A percentile compares a stretch with the other conserved stretches of the same genome.
Conservation (phyloP, 2,888 invertebrate species). For the Eristalis tenax region DNA sequence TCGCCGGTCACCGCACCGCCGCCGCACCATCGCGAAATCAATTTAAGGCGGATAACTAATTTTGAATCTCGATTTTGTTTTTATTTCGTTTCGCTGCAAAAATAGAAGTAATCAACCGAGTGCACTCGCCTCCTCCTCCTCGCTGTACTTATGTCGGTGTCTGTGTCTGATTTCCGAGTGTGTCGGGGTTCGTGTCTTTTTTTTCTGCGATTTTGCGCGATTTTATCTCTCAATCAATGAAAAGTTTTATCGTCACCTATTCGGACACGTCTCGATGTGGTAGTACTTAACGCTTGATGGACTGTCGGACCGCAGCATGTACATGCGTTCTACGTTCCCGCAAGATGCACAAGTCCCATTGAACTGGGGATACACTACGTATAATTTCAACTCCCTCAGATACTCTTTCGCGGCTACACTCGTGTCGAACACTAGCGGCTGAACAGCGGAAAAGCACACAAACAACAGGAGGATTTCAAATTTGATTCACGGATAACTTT, state of each 20-base stretch:
- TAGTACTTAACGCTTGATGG: conserved; percentile 22
- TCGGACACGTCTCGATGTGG: neutral
- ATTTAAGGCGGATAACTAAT: conserved; percentile 20
- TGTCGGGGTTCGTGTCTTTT: too few relatives aligned
- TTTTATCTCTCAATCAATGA: conserved; percentile 22
- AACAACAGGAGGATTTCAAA: neutral
- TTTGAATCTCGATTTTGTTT: neutral
- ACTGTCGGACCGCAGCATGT: neutral
- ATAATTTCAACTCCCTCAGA: conserved; percentile 10
- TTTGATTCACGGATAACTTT: neutral
- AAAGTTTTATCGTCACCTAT: conserved; percentile 30
- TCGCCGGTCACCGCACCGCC: neutral
- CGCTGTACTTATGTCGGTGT: neutral
- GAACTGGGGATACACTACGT: conserved; percentile 18
- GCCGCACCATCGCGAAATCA: conserved; percentile 7
- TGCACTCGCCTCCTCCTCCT: neutral
- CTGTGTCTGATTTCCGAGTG: neutral
- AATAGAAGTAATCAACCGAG: neutral
- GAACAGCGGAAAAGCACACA: neutral
- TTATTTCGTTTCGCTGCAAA: neutral
- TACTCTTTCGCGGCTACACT: conserved; percentile 16
- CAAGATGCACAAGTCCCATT: neutral
- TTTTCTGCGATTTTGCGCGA: neutral
- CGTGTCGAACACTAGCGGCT: neutral
- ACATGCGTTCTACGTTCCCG: neutral